These are phyloP conservation scores for Loripinus fragilis DNA, from an alignment of 2,888 invertebrate genomes.

Conservation along the genomic window DNA sequence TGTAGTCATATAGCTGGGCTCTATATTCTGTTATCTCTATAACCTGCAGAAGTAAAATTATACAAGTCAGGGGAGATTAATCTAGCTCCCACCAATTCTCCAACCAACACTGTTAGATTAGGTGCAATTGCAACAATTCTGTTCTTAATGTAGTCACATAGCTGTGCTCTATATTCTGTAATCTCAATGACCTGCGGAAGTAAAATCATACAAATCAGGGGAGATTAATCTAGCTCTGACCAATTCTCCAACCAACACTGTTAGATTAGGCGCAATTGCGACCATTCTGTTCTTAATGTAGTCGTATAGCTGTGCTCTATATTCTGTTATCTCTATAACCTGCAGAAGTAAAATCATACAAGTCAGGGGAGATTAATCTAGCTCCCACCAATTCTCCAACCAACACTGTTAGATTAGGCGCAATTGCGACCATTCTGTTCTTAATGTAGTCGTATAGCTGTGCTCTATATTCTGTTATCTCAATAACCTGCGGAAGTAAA, in stretches of 20 bases:
- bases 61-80: constrained; percentile 98
- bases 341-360: constrained; percentile 70
- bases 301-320: constrained; percentile 94
- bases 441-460: constrained; percentile 97
- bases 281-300: constrained; percentile 98
- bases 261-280: constrained; percentile 99
- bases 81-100: constrained; percentile 98
- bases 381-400: too few species aligned
- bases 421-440: constrained; percentile 99
- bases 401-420: constrained; percentile 97
- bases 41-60: constrained; percentile 85
- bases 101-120: constrained; percentile 96
- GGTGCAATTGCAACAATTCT: constrained; percentile 99
- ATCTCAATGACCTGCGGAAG: constrained; percentile 95
- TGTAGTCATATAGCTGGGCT: constrained; percentile 94
- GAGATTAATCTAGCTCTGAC: constrained; percentile 93
- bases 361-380: too few species aligned
- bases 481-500: constrained; percentile 89
- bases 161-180: constrained; percentile 93
- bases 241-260: constrained; percentile 96
- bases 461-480: constrained; percentile 94
- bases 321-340: constrained; percentile 95
- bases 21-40: constrained; percentile 96
- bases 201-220: constrained; percentile 22
- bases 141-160: constrained; percentile 96